Percentiles rank a stretch among this genome's conserved stretches.
Evolutionary conservation across 2,888 invertebrate genomes (phyloP).

Genomic region (Metellina segmentata): DNA sequence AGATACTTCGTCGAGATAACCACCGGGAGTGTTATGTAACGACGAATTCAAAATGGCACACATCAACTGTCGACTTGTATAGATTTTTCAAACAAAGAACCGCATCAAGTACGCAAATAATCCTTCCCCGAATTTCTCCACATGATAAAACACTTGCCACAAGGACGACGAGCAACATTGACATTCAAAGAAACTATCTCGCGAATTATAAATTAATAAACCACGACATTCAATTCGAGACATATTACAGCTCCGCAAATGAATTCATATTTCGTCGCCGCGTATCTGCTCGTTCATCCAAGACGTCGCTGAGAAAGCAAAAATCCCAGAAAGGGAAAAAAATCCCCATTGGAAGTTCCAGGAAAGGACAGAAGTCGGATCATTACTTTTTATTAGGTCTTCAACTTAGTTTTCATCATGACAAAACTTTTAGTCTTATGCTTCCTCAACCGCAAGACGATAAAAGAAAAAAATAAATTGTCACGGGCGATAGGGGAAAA

Average conservation of each 20-base stretch:
- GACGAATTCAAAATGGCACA: too few species aligned
- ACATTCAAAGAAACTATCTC: not conserved
- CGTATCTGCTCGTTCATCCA: constrained; percentile 27
- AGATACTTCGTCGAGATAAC: too few species aligned
- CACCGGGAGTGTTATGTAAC: too few species aligned
- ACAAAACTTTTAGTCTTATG: constrained; percentile 65
- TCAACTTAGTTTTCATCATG: constrained; percentile 67
- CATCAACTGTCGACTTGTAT: too few species aligned
- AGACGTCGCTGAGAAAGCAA: constrained; percentile 29
- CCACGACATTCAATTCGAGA: constrained; percentile 19
- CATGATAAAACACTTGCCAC: too few species aligned
- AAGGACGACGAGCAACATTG: too few species aligned
- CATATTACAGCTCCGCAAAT: constrained; percentile 1
- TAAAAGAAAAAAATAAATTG: constrained; percentile 59
- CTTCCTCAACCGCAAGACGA: constrained; percentile 60
- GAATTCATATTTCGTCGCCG: constrained; percentile 38
- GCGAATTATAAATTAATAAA: constrained; percentile 39
- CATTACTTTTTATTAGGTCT: constrained; percentile 63
- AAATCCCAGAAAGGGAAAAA: constrained; percentile 3
- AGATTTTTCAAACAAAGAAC: too few species aligned
- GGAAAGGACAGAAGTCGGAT: constrained; percentile 40
- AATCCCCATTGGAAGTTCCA: constrained; percentile 26
- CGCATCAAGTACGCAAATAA: too few species aligned
- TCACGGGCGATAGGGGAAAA: constrained; percentile 7
- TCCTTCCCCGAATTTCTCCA: too few species aligned